Percentiles rank a stretch among this genome's conserved stretches.
Evolutionary conservation across 2,888 invertebrate genomes (phyloP).

Genomic region (Drosophila sordidapex): DNA sequence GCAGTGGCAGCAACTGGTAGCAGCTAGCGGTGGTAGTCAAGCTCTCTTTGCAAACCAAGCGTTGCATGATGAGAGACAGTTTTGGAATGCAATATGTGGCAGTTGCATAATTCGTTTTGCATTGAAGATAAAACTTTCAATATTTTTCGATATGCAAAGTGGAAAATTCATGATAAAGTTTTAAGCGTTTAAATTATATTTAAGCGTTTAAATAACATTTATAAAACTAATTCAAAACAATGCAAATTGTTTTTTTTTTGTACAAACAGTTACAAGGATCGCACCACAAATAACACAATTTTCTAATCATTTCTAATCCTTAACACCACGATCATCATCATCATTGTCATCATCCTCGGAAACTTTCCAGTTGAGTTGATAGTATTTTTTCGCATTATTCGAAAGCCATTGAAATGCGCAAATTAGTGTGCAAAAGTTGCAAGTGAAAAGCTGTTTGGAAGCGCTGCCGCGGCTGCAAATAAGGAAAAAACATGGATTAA

Average conservation of each 20-base stretch:
- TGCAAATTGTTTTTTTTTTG: constrained; percentile 38
- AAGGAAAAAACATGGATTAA: background rate
- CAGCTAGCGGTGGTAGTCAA: constrained; percentile 30
- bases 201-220: constrained; percentile 57
- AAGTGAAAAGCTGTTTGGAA: constrained; percentile 83
- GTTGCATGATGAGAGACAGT: background rate
- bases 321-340: constrained; percentile 44
- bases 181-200: constrained; percentile 1
- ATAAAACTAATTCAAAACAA: constrained; percentile 64
- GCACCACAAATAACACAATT: constrained; percentile 10
- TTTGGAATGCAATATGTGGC: background rate
- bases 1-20: constrained; percentile 67
- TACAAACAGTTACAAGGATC: constrained; percentile 52
- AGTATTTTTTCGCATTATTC: constrained; percentile 80
- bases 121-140: background rate
- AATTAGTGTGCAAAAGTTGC: constrained; percentile 82
- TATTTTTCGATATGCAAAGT: background rate
- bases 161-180: background rate
- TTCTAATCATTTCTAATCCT: constrained; percentile 26
- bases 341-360: constrained; percentile 73
- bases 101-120: background rate
- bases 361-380: constrained; percentile 81
- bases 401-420: constrained; percentile 82
- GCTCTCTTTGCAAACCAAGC: background rate
- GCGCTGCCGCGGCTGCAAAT: constrained; percentile 79